Percentiles rank a stretch among this genome's conserved stretches.
These are phyloP conservation scores for Pecten maximus DNA, from an alignment of 2,888 invertebrate genomes.

Conservation along the genomic window DNA sequence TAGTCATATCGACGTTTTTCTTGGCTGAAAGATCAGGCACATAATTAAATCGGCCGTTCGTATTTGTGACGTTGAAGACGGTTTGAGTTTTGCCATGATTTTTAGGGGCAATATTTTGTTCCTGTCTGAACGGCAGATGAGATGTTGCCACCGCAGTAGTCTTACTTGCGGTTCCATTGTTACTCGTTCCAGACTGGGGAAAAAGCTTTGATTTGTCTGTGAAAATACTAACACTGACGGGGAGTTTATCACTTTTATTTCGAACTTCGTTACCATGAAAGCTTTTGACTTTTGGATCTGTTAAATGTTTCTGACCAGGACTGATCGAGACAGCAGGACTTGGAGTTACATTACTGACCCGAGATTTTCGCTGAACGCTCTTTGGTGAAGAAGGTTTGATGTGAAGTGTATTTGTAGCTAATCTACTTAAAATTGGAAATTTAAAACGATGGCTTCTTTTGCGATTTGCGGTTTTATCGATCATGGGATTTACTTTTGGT, in stretches of 20 bases:
- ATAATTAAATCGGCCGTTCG: neutral
- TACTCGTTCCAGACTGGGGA: neutral
- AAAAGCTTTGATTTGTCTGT: neutral
- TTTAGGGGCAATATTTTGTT: neutral
- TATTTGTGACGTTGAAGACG: neutral
- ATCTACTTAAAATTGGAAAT: neutral
- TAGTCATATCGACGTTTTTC: neutral
- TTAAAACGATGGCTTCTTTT: neutral
- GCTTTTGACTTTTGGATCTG: neutral
- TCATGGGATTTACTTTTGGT: neutral
- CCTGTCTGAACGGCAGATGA: neutral
- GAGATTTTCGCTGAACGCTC: neutral
- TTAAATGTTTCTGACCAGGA: neutral
- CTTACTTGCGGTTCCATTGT: neutral
- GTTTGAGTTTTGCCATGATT: neutral
- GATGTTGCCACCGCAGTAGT: neutral
- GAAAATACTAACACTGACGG: too few species aligned
- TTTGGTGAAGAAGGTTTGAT: neutral
- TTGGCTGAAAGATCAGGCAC: neutral
- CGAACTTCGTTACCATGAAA: neutral
- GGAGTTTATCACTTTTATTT: neutral
- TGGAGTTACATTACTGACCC: neutral
- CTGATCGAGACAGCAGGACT: neutral
- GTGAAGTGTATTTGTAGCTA: neutral
- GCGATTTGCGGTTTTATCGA: neutral